A percentile compares a stretch with the other conserved stretches of the same genome.
These are phyloP conservation scores for Seladonia tumulorum DNA, from an alignment of 2,888 invertebrate genomes.

Conservation along the genomic window DNA sequence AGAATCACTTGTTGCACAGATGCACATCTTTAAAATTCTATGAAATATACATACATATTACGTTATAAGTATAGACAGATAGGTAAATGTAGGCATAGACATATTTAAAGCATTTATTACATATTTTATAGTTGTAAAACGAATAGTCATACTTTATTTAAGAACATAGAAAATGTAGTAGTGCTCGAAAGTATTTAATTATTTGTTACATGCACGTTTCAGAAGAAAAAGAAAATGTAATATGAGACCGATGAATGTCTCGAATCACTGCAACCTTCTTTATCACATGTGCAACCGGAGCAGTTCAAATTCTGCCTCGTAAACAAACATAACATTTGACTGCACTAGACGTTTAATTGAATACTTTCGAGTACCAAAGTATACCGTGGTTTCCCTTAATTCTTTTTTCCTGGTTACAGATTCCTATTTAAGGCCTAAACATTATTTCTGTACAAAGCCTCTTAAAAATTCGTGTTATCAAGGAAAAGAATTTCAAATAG, in stretches of 20 bases:
- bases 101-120: conserved; percentile 65
- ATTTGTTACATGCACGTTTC: background rate
- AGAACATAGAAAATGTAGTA: background rate
- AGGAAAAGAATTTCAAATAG: background rate
- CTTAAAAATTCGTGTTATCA: background rate
- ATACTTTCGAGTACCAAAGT: conserved; percentile 4
- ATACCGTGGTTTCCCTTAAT: conserved; percentile 61
- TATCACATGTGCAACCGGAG: background rate
- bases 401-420: conserved; percentile 70
- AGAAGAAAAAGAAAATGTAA: background rate
- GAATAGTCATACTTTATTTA: background rate
- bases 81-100: conserved; percentile 61
- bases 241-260: background rate
- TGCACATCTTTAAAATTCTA: conserved; percentile 74
- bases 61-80: conserved; percentile 51
- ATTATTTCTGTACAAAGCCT: conserved; percentile 54
- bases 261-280: background rate
- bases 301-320: background rate
- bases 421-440: conserved; percentile 74
- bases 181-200: background rate
- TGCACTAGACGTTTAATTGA: background rate
- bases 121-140: conserved; percentile 32
- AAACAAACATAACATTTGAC: background rate
- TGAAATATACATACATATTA: conserved; percentile 62
- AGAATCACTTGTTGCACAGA: conserved; percentile 74